Conservation (phyloP, 2,888 invertebrate species). For the Polia nebulosa region DNA sequence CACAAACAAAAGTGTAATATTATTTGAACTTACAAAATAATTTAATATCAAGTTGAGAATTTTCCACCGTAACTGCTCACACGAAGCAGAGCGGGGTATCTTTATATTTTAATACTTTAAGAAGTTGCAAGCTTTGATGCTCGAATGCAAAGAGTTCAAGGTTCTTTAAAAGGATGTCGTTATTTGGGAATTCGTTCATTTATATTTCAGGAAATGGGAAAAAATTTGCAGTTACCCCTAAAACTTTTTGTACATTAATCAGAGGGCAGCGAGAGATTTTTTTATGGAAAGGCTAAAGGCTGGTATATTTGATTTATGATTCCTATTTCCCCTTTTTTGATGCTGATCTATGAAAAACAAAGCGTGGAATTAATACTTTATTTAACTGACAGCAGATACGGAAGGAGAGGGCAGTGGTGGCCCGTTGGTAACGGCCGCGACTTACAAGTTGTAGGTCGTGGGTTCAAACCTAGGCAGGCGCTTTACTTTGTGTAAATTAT, state of each 20-base stretch:
- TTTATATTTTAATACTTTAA: constrained; percentile 72
- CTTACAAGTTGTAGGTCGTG: too few species aligned
- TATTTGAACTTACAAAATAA: constrained; percentile 29
- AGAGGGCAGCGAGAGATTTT: constrained; percentile 50
- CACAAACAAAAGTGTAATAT: constrained; percentile 27
- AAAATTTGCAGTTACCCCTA: constrained; percentile 65
- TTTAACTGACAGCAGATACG: not conserved
- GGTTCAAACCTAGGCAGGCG: too few species aligned
- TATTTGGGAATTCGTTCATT: constrained; percentile 68
- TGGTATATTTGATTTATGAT: constrained; percentile 47
- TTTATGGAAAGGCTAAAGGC: constrained; percentile 32
- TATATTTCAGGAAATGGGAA: constrained; percentile 67
- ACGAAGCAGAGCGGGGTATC: constrained; percentile 59
- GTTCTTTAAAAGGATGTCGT: constrained; percentile 68
- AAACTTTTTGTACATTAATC: constrained; percentile 65
- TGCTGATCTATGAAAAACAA: constrained; percentile 24
- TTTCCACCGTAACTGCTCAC: constrained; percentile 52
- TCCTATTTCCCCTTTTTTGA: constrained; percentile 21
- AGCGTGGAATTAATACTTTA: not conserved
- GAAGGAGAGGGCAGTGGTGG: too few species aligned
- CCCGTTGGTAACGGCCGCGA: too few species aligned
- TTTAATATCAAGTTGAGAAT: constrained; percentile 58
- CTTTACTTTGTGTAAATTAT: too few species aligned
- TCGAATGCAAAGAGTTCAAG: constrained; percentile 66
- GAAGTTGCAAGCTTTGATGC: constrained; percentile 71